Evolutionary conservation across 2,888 invertebrate genomes (phyloP).

Genomic region (Campaea margaritaria): DNA sequence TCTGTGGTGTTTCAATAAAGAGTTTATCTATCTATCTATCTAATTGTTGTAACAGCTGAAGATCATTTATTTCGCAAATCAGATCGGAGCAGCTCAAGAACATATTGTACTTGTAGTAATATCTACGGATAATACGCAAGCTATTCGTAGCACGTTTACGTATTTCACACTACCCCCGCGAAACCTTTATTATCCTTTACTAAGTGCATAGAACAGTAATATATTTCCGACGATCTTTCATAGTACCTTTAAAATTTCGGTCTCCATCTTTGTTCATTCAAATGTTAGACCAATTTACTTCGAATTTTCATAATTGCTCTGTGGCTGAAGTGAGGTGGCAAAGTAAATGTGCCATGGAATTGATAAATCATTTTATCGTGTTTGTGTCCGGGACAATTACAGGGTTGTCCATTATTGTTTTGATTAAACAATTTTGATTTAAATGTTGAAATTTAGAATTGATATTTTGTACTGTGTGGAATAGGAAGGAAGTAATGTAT

Average conservation of each 20-base stretch:
- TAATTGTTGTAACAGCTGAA: too few relatives aligned
- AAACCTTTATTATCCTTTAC: not conserved
- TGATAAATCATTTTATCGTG: constrained; percentile 20
- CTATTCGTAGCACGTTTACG: constrained; percentile 15
- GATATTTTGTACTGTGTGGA: not conserved
- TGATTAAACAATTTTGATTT: not conserved
- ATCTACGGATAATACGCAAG: not conserved
- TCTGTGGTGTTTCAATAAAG: too few relatives aligned
- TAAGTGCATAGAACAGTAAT: not conserved
- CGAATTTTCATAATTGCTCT: constrained; percentile 17
- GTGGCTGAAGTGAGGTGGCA: constrained; percentile 16
- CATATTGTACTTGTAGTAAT: not conserved
- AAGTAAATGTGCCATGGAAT: constrained; percentile 14
- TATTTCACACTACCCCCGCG: not conserved
- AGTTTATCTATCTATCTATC: too few relatives aligned
- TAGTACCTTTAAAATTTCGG: constrained; percentile 1
- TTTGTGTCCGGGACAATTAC: constrained; percentile 13
- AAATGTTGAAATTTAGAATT: not conserved
- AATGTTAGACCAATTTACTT: constrained; percentile 18
- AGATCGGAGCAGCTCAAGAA: not conserved
- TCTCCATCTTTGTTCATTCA: constrained; percentile 6
- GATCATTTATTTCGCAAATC: too few relatives aligned
- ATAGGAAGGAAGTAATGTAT: too few relatives aligned
- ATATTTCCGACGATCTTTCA: not conserved
- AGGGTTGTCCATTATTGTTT: constrained; percentile 4